Evolutionary conservation across 1,140 invertebrate genomes (phyloP), one percentile per base, ranked within the genome.

Genomic region (Pararge aegeria): DNA sequence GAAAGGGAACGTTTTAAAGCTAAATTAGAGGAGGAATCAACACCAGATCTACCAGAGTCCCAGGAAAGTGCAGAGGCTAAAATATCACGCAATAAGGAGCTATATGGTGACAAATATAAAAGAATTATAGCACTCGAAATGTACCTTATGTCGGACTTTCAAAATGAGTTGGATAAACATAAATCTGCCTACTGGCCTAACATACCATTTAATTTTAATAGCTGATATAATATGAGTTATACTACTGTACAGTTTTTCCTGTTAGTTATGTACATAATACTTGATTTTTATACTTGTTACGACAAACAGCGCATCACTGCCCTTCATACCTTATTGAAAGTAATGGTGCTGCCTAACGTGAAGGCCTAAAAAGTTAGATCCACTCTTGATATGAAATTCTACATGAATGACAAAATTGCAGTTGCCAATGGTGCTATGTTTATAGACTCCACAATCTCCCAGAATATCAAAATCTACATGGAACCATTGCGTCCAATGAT

Each of bases 81-180:
- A 49, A 68, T 74, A 46, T 3, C 15, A 21, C 42, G 12, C 71
- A 89, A 52, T 78, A 83, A 89, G 64, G 71, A 91, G 46, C 72
- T 94, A 1, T 94, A 94, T 76, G 94, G 93, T 1, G 78, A 90
- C 18, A 89, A 84, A 12, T 92, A 93, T 71, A 85, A 93, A n/a
- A 93, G 90, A 76, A 94, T 96, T 72, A 91, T 94, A 65, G 94
- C 93, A 1, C 93, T 95, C 91, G 95, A 96, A 90, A 95, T 93
- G 54, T 93, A 93, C 6, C 68, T 95, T 34, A 91, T 95, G 66
- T 90, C 94, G 42, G 92, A 92, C 24, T 94, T 92, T 75, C 92
- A 95, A 61, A 86, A 91, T 66, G 91, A 93, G 56, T 87, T 91
- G 68, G 94, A 95, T 75, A 90, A 90, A 58, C 69, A 88, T 12